phyloP scores from a whole-genome alignment of 2,113 vertebrate genomes.

The Chunga burmeisteri region DNA sequence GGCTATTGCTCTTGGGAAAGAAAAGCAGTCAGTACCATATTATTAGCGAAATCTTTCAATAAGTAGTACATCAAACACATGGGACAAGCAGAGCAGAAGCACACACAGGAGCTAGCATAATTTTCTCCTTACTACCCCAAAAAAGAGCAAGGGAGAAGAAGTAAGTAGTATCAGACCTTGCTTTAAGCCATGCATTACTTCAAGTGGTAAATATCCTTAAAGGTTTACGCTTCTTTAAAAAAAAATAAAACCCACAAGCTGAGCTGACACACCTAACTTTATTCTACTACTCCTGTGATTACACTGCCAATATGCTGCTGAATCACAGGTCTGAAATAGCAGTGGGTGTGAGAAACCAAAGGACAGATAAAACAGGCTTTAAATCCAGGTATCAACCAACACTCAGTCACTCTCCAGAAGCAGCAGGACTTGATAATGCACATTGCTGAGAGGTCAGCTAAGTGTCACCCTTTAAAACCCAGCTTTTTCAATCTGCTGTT shows the following conservation, averaged over 20 bases:
- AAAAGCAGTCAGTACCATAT: background rate
- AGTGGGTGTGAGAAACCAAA: background rate
- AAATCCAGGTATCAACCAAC: background rate
- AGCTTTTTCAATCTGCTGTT: background rate
- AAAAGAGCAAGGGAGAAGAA: background rate
- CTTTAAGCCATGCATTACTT: background rate
- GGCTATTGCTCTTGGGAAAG: background rate
- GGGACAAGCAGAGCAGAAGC: background rate
- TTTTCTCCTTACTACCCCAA: background rate
- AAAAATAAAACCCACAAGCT: background rate
- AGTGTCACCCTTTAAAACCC: background rate
- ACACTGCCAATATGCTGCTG: background rate
- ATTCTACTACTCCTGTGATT: background rate
- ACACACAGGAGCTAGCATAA: background rate
- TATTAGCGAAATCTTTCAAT: background rate
- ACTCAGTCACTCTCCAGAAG: background rate
- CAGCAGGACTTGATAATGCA: background rate
- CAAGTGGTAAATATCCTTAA: background rate
- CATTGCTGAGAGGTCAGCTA: background rate
- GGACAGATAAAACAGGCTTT: background rate
- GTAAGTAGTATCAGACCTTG: background rate
- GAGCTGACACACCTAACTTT: background rate
- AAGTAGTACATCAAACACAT: background rate
- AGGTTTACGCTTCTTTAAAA: background rate
- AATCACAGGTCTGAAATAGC: conserved; percentile 33